Evolutionary conservation across 2,113 vertebrate genomes (phyloP).

Genomic region (Oncorhynchus mykiss): DNA sequence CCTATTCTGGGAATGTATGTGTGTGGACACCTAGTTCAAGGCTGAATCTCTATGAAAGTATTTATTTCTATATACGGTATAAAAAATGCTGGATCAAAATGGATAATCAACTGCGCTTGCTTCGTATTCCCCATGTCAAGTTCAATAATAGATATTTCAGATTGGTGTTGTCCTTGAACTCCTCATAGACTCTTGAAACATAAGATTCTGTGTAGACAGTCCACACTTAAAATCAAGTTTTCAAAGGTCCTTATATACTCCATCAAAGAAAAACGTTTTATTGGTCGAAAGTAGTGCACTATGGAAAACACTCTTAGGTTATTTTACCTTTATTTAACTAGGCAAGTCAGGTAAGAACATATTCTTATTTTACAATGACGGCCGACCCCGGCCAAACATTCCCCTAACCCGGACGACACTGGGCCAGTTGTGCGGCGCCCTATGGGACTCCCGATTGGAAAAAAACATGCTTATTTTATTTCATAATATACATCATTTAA

Average conservation of each 20-base stretch:
- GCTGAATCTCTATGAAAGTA: background rate
- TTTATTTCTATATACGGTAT: background rate
- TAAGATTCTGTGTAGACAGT: too few species aligned
- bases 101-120: background rate
- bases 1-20: background rate
- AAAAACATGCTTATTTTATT: too few species aligned
- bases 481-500: too few species aligned
- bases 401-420: too few species aligned
- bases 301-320: background rate
- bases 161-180: constrained; percentile 7
- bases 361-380: too few species aligned
- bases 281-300: background rate
- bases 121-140: background rate
- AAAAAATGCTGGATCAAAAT: background rate
- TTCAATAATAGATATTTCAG: background rate
- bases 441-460: too few species aligned
- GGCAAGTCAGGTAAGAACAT: too few species aligned
- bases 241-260: background rate
- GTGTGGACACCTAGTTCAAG: background rate
- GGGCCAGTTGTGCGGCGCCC: too few species aligned
- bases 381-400: too few species aligned
- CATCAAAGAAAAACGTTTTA: constrained; percentile 11
- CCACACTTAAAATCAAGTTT: too few species aligned
- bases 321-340: too few species aligned
- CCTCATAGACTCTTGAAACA: too few species aligned